Percentiles rank a stretch among this genome's conserved stretches.
These are phyloP conservation scores for Eulemur macaco DNA, from an alignment of 2,113 vertebrate species.

Conservation along the genomic window DNA sequence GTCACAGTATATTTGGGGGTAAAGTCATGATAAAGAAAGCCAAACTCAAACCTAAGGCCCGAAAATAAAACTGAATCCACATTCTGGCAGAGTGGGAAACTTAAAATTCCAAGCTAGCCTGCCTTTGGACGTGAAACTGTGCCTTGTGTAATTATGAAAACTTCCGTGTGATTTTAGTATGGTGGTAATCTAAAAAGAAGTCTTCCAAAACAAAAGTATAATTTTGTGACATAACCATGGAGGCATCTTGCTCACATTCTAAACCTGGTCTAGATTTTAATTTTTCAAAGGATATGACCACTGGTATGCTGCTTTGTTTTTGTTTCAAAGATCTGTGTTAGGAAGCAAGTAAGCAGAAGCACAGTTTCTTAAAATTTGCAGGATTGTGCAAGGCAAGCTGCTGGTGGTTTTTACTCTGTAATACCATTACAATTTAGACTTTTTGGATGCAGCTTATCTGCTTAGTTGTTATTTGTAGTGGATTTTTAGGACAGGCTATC, in stretches of 20 bases:
- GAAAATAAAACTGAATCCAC: neutral
- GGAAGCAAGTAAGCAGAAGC: constrained; percentile 44
- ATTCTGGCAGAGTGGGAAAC: neutral
- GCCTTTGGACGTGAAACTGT: neutral
- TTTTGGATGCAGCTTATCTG: neutral
- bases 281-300: neutral
- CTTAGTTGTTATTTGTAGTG: neutral
- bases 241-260: neutral
- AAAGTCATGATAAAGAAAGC: neutral
- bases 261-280: neutral
- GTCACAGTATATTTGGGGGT: neutral
- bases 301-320: neutral
- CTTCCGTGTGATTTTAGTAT: neutral
- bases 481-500: neutral
- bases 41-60: neutral
- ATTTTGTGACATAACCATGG: neutral
- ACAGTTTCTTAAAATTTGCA: constrained; percentile 37
- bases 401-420: neutral
- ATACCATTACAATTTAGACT: neutral
- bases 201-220: neutral
- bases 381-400: neutral
- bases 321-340: neutral
- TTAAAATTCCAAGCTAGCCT: neutral
- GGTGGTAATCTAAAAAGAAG: neutral
- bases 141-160: neutral